These are phyloP conservation scores for Vombatus ursinus DNA, from an alignment of 2,113 vertebrate species.

Conservation along the genomic window DNA sequence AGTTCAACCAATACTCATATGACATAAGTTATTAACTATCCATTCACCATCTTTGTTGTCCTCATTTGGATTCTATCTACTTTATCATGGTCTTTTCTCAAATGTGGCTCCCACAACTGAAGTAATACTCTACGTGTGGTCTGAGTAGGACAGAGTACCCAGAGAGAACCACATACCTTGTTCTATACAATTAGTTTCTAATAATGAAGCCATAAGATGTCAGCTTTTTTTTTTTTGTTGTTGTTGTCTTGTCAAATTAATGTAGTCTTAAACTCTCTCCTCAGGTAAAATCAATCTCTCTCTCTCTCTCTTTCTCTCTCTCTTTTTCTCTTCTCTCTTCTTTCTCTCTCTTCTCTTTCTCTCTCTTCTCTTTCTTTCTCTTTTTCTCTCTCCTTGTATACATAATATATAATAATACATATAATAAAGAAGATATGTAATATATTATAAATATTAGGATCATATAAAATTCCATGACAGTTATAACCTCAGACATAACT, in stretches of 20 bases:
- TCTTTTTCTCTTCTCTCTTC: neutral
- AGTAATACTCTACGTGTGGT: neutral
- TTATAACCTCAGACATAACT: neutral
- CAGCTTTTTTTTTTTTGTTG: neutral
- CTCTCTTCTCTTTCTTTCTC: neutral
- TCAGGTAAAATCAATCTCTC: neutral
- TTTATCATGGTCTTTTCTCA: neutral
- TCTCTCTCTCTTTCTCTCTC: neutral
- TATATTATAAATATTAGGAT: neutral
- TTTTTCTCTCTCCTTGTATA: neutral
- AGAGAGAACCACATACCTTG: neutral
- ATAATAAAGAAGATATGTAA: neutral
- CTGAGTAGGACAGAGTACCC: neutral
- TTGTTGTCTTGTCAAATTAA: neutral
- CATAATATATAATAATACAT: no score
- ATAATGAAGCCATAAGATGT: neutral
- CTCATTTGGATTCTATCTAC: neutral
- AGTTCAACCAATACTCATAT: neutral
- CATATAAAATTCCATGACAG: neutral
- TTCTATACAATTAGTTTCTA: neutral
- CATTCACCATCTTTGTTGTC: neutral
- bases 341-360: neutral
- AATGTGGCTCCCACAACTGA: neutral
- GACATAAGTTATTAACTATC: neutral
- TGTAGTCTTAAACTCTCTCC: neutral